A percentile compares a stretch with the other conserved stretches of the same genome.
Evolutionary conservation across 2,113 vertebrate species (phyloP).

Genomic region (Thalassarche chlororhynchos): DNA sequence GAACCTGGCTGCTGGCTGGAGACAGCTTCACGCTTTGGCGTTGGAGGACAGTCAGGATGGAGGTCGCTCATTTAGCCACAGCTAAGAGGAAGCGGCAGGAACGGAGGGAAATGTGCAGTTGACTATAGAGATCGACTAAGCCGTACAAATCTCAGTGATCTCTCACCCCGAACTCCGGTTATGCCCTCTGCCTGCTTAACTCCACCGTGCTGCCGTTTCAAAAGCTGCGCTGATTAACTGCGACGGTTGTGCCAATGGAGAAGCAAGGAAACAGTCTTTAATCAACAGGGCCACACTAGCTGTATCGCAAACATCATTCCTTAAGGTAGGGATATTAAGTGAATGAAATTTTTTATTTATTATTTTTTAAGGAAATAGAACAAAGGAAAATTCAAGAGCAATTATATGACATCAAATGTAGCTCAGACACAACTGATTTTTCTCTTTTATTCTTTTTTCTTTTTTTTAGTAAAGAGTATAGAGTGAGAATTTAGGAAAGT

Average conservation of each 20-base stretch:
- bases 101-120: not conserved
- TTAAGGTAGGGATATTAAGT: not conserved
- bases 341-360: not conserved
- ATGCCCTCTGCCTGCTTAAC: not conserved
- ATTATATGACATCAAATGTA: not conserved
- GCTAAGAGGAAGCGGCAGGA: not conserved
- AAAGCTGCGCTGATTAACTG: not conserved
- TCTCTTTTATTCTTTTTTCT: rapidly evolving
- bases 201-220: not conserved
- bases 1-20: slow-evolving; percentile 32
- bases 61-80: not conserved
- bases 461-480: not conserved
- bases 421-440: not conserved
- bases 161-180: not conserved
- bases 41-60: not conserved
- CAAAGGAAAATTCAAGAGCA: not conserved
- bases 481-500: not conserved
- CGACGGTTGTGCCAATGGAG: not conserved
- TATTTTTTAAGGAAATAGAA: not conserved
- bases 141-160: not conserved
- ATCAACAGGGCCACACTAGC: not conserved
- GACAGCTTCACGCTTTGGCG: slow-evolving; percentile 6
- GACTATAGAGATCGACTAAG: not conserved
- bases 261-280: not conserved
- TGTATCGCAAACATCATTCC: not conserved